These are phyloP conservation scores for Catharus minimus DNA, from an alignment of 2,113 vertebrate genomes.

Conservation along the genomic window DNA sequence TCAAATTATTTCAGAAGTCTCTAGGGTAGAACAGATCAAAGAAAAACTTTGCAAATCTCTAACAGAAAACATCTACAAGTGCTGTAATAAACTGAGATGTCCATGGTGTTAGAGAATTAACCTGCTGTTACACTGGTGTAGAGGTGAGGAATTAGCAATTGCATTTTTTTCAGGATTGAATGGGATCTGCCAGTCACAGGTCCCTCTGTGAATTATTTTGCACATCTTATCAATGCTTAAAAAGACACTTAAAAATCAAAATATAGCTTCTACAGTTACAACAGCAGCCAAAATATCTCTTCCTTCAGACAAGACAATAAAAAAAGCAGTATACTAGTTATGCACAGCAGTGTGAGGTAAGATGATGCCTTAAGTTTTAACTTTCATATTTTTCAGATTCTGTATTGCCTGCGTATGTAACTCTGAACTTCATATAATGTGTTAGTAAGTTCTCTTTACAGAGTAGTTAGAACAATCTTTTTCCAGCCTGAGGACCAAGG, in stretches of 20 bases:
- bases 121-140: neutral
- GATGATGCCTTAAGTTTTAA: no score
- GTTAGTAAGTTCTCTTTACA: no score
- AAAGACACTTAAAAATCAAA: neutral
- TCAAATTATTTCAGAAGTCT: neutral
- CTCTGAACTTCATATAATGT: no score
- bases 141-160: neutral
- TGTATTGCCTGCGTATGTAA: no score
- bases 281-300: neutral
- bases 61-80: neutral
- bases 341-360: neutral
- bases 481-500: no score
- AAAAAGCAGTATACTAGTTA: neutral
- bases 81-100: neutral
- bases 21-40: neutral
- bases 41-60: neutral
- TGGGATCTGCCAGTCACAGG: neutral
- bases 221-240: neutral
- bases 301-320: neutral
- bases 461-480: no score
- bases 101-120: neutral
- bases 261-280: neutral
- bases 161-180: neutral
- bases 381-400: no score
- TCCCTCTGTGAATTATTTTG: neutral